Evolutionary conservation across 2,888 invertebrate species (phyloP), one percentile per base, ranked within the genome.

Genomic region (Gymnoscelis rufifasciata): DNA sequence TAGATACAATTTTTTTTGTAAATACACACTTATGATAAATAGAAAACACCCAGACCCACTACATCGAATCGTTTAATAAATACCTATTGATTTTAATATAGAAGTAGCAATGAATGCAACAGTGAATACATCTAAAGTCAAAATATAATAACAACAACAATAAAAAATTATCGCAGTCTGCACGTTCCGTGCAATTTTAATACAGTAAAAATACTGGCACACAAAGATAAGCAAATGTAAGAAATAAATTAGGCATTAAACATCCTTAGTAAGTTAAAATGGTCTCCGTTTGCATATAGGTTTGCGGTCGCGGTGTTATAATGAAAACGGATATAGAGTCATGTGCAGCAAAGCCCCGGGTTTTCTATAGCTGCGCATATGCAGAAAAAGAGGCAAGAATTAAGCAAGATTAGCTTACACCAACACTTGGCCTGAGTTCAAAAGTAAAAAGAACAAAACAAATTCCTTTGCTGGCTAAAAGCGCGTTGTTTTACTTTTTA

Each of bases 391-490:
- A 43, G 53, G 57, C 56, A 57, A 54, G 63, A 71, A 74, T 74
- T 73, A 78, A 66, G 62, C 58, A 57, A 61, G 66, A 73, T 74
- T 76, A 73, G 66, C 63, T 54, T 54, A 60, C 59, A 51, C 66
- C 62, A 57, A 61, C 63, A 66, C 64, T 78, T 80, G 78, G 78
- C 75, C 60, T 60, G 63, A 56, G 66, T 74, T 78, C 78, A 78
- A 78, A 74, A 68, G 64, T 62, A 67, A 58, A 64, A 58, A 63
- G 64, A 60, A 64, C 62, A 65, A 70, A 72, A 71, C 65, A 71
- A 73, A 69, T 57, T 57, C 52, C 61, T 60, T 59, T 62, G 60
- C 58, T 60, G 58, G 57, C 59, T 60, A 63, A 66, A 62, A 54
- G 59, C 65, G 61, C 59, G 59, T 66, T 68, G 68, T 59, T 71